phyloP scores from a whole-genome alignment of 2,888 invertebrate genomes.

The Falcaria lacertinaria region DNA sequence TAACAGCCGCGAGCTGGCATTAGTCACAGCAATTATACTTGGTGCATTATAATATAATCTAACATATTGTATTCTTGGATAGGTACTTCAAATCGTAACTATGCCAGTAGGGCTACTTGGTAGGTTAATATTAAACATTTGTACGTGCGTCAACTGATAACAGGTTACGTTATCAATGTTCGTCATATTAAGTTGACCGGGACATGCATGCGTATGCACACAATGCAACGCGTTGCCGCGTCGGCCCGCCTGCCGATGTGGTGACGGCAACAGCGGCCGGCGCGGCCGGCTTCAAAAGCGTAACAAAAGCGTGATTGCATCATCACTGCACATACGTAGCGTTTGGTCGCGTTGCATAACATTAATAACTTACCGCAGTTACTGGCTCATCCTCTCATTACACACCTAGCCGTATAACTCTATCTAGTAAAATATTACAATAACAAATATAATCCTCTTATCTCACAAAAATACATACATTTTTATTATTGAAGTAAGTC shows the following conservation, averaged over 20 bases:
- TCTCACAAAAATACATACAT: no score
- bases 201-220: background rate
- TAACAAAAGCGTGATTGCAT: constrained; percentile 25
- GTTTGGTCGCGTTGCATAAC: constrained; percentile 16
- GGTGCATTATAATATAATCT: constrained; percentile 18
- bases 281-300: no score
- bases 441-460: background rate
- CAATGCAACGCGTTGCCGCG: constrained; percentile 12
- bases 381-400: background rate
- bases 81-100: background rate
- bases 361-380: background rate
- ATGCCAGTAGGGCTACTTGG: constrained; percentile 11
- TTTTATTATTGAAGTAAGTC: no score
- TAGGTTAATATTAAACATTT: constrained; percentile 25
- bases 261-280: constrained; percentile 18
- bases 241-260: constrained; percentile 11
- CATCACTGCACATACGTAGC: constrained; percentile 29
- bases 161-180: constrained; percentile 21
- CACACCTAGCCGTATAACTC: background rate
- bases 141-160: constrained; percentile 28
- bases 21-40: constrained; percentile 27
- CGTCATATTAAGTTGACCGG: constrained; percentile 16
- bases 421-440: background rate
- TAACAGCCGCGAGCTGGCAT: constrained; percentile 36
- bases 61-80: background rate